A percentile compares a stretch with the other conserved stretches of the same genome.
phyloP scores from a whole-genome alignment of 92 coral and sea anemone genomes.

The Hydrozoanthus gracilis region DNA sequence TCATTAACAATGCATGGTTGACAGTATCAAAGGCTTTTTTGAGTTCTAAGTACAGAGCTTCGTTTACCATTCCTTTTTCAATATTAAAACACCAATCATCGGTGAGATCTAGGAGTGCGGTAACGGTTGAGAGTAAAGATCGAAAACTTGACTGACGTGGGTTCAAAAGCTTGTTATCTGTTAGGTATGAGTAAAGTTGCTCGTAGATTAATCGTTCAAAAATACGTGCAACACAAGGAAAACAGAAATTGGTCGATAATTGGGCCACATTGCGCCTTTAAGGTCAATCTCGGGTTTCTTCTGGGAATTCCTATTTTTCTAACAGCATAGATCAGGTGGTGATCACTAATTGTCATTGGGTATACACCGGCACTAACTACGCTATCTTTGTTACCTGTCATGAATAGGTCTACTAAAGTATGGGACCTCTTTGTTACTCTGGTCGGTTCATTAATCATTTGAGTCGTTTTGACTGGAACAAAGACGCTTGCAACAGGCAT shows the following conservation, averaged over 20 bases:
- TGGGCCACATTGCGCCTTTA: slow-evolving; percentile 34
- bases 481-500: too few relatives aligned
- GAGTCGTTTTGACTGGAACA: too few relatives aligned
- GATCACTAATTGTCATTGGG: background rate
- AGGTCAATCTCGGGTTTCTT: slow-evolving; percentile 29
- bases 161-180: slow-evolving; percentile 2
- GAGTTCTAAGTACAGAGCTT: slow-evolving; percentile 44
- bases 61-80: background rate
- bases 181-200: slow-evolving; percentile 35
- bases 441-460: too few relatives aligned
- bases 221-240: slow-evolving; percentile 10
- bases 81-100: background rate
- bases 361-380: slow-evolving; percentile 20
- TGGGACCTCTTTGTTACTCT: slow-evolving; percentile 4
- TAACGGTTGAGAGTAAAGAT: too few relatives aligned
- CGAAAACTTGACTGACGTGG: slow-evolving; percentile 6
- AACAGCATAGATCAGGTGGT: too few relatives aligned
- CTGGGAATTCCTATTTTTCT: slow-evolving; percentile 39
- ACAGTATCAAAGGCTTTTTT: background rate
- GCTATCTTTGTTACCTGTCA: background rate
- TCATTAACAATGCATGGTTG: slow-evolving; percentile 6
- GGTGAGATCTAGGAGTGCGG: background rate
- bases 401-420: slow-evolving; percentile 36
- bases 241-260: slow-evolving; percentile 44
- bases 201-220: slow-evolving; percentile 52